phyloP scores from a whole-genome alignment of 1,140 invertebrate species.

The Caenorhabditis inopinata region DNA sequence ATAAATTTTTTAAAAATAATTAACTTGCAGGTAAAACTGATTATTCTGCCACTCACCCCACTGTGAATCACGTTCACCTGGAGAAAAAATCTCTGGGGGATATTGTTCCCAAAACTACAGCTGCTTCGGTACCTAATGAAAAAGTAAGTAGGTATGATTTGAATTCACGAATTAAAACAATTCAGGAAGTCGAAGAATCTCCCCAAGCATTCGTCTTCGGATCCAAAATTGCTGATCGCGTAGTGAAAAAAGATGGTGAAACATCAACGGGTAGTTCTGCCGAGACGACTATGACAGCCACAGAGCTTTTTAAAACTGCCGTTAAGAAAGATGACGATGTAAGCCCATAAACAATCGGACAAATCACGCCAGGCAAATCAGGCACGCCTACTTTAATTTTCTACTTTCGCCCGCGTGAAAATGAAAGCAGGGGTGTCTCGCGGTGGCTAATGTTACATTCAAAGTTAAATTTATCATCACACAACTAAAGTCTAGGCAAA shows the following conservation, averaged over 20 bases:
- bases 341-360: too few species aligned
- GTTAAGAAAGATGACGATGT: constrained; percentile 18
- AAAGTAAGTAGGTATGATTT: neutral
- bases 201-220: neutral
- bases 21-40: neutral
- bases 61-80: neutral
- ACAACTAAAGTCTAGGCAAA: too few species aligned
- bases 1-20: too few species aligned
- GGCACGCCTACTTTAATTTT: too few species aligned
- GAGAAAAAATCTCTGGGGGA: constrained; percentile 2
- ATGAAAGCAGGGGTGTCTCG: too few species aligned
- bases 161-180: too few species aligned
- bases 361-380: too few species aligned
- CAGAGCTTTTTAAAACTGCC: neutral
- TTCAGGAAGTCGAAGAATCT: neutral
- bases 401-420: too few species aligned
- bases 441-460: too few species aligned
- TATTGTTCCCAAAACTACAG: neutral
- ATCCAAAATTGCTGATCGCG: neutral
- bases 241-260: neutral
- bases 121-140: neutral
- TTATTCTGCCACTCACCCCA: neutral
- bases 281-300: neutral
- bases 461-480: too few species aligned
- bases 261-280: neutral